Conservation (phyloP, 2,113 vertebrate species). For the Vimba vimba region DNA sequence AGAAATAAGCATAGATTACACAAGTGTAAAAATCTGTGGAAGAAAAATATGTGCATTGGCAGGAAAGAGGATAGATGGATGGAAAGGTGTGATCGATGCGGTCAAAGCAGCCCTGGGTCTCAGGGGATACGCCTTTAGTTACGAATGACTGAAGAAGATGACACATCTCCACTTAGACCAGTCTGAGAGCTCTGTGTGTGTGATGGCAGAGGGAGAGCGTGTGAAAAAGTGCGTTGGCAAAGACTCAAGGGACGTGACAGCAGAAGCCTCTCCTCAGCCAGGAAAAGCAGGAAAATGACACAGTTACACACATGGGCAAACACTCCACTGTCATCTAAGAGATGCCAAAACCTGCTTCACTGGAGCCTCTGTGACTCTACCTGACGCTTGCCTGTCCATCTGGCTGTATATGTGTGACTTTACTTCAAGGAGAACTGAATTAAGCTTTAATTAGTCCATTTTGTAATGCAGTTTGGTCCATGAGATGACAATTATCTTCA, state of each 20-base stretch:
- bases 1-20: neutral
- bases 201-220: slow-evolving; percentile 33
- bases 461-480: neutral
- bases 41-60: slow-evolving; percentile 22
- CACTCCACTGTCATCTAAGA: slow-evolving; percentile 17
- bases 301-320: slow-evolving; percentile 36
- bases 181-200: slow-evolving; percentile 53
- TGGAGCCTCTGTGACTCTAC: slow-evolving; percentile 37
- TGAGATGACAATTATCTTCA: neutral
- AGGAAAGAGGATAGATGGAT: slow-evolving; percentile 69
- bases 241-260: slow-evolving; percentile 22
- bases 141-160: slow-evolving; percentile 54
- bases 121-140: slow-evolving; percentile 66
- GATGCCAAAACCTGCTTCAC: neutral
- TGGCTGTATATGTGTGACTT: slow-evolving; percentile 44
- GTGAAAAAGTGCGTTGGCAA: slow-evolving; percentile 16
- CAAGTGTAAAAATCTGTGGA: slow-evolving; percentile 42
- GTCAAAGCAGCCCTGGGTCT: slow-evolving; percentile 59
- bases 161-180: slow-evolving; percentile 59
- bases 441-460: neutral
- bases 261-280: slow-evolving; percentile 37
- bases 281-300: slow-evolving; percentile 40
- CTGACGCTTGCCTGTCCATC: slow-evolving; percentile 44
- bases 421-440: slow-evolving; percentile 9
- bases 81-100: slow-evolving; percentile 64